Conservation (phyloP, 2,888 invertebrate genomes). For the Drosophila emarginata region DNA sequence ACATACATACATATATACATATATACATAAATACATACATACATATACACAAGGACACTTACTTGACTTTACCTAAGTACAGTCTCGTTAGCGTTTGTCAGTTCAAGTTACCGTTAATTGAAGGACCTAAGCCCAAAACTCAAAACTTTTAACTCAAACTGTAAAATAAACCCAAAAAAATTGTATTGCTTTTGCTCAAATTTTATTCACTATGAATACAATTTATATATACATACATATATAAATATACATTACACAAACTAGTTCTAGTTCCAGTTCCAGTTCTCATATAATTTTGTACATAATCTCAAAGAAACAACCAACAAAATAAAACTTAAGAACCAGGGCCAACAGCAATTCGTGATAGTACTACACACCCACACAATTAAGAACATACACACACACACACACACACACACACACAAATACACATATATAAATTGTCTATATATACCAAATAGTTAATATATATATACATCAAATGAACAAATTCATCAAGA, state of each 20-base stretch:
- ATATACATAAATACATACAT: not conserved
- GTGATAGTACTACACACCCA: not conserved
- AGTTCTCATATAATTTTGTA: conserved; percentile 12
- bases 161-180: conserved; percentile 8
- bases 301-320: conserved; percentile 2
- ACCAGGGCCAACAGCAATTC: conserved; percentile 6
- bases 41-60: not conserved
- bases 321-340: conserved; percentile 7
- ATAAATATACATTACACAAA: not conserved
- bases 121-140: conserved; percentile 2
- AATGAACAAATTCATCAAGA: conserved; percentile 2
- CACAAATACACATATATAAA: not conserved
- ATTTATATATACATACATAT: not conserved
- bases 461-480: not conserved
- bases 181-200: too few relatives aligned
- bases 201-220: not conserved
- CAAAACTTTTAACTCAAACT: not conserved
- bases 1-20: not conserved
- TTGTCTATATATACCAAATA: conserved; percentile 8
- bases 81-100: conserved; percentile 15
- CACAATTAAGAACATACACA: not conserved
- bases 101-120: conserved; percentile 7
- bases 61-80: conserved; percentile 8
- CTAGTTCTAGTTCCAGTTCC: conserved; percentile 1
- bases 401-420: not conserved